A percentile compares a stretch with the other conserved stretches of the same genome.
Evolutionary conservation across 1,140 invertebrate species (phyloP).

Genomic region (Dreissena polymorpha): DNA sequence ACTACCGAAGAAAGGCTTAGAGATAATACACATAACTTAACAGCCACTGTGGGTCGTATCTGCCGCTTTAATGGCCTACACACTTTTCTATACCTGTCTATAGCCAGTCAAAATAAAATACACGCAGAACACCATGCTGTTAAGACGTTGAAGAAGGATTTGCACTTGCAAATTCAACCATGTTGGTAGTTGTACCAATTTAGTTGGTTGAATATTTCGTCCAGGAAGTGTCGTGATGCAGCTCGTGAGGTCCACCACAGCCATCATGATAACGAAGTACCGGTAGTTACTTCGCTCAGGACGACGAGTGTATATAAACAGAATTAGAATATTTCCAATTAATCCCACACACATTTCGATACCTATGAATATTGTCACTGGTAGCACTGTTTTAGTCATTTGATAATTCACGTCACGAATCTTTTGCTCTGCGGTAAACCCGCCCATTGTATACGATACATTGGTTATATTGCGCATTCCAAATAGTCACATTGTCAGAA

Average conservation of each 20-base stretch:
- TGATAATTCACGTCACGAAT: slow-evolving; percentile 29
- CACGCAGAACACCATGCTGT: slow-evolving; percentile 58
- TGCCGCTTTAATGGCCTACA: slow-evolving; percentile 59
- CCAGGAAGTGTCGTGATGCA: slow-evolving; percentile 62
- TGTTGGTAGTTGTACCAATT: slow-evolving; percentile 63
- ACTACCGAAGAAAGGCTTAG: slow-evolving; percentile 17
- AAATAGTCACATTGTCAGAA: too few relatives aligned
- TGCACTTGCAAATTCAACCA: slow-evolving; percentile 55
- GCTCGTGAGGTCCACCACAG: slow-evolving; percentile 61
- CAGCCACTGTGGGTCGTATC: slow-evolving; percentile 43
- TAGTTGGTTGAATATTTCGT: slow-evolving; percentile 59
- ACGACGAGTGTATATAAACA: slow-evolving; percentile 55
- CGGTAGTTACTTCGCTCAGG: slow-evolving; percentile 54
- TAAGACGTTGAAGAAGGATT: slow-evolving; percentile 59
- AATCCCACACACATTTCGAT: slow-evolving; percentile 56
- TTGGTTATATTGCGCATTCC: too few relatives aligned
- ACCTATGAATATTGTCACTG: slow-evolving; percentile 54
- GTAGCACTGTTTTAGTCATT: slow-evolving; percentile 34
- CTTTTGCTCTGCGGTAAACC: too few relatives aligned
- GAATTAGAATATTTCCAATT: slow-evolving; percentile 60
- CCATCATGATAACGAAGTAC: slow-evolving; percentile 58
- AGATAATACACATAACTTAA: background rate
- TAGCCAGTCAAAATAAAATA: slow-evolving; percentile 57
- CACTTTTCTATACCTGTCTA: slow-evolving; percentile 63
- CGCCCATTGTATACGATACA: too few relatives aligned